A percentile compares a stretch with the other conserved stretches of the same genome.
Conservation (phyloP, 2,797 vertebrate species). For the Pangasius larnaudii region DNA sequence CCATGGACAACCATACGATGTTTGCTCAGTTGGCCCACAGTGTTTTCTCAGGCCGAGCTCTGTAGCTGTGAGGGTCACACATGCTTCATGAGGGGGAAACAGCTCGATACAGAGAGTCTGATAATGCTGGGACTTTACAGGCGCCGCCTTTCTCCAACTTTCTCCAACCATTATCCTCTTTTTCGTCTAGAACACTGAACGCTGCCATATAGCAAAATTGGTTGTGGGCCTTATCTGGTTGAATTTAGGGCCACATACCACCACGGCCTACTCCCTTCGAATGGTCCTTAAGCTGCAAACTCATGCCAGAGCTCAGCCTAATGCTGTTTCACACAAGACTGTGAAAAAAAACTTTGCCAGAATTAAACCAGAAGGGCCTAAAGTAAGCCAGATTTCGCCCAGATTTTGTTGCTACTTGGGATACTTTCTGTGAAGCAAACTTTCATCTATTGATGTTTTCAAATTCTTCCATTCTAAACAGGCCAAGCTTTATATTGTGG, state of each 20-base stretch:
- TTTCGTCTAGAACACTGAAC: not conserved
- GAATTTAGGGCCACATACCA: too few relatives aligned
- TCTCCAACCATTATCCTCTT: constrained; percentile 2
- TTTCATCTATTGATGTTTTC: not conserved
- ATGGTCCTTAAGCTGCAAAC: too few relatives aligned
- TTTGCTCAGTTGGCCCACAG: constrained; percentile 57
- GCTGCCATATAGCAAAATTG: too few relatives aligned
- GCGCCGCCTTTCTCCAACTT: not conserved
- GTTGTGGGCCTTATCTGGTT: too few relatives aligned
- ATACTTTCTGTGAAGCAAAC: not conserved
- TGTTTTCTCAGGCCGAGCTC: constrained; percentile 54
- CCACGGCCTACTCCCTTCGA: too few relatives aligned
- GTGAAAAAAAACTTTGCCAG: too few relatives aligned
- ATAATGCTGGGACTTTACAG: not conserved
- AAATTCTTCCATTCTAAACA: not conserved
- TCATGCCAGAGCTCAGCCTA: too few relatives aligned
- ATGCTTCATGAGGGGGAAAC: constrained; percentile 28
- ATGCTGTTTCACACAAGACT: too few relatives aligned
- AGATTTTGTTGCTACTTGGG: too few relatives aligned
- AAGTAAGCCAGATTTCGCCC: too few relatives aligned
- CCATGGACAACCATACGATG: constrained; percentile 47
- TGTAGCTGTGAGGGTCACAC: constrained; percentile 39
- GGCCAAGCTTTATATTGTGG: not conserved
- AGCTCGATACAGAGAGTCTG: constrained; percentile 14
- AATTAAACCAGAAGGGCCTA: too few relatives aligned